phyloP scores from a whole-genome alignment of 2,888 invertebrate species.

The Apamea sordens region DNA sequence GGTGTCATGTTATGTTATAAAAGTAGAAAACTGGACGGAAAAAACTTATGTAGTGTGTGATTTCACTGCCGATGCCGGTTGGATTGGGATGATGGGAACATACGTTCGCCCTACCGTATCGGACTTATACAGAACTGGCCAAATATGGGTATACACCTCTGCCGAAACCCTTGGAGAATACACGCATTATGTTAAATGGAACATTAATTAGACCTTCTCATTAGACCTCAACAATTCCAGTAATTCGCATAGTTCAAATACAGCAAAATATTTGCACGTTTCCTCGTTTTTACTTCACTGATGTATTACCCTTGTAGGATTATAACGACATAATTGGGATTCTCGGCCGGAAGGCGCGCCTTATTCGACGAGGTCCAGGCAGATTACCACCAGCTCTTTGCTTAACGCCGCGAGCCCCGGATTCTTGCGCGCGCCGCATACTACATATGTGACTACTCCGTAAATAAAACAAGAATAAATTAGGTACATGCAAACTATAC shows the following conservation, averaged over 20 bases:
- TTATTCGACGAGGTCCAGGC: conserved; percentile 67
- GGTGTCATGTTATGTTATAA: too few species aligned
- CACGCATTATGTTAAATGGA: not conserved
- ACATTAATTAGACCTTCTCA: conserved; percentile 38
- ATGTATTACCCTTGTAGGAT: conserved; percentile 64
- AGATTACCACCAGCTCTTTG: conserved; percentile 68
- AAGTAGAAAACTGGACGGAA: not conserved
- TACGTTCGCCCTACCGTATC: not conserved
- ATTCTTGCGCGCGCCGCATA: conserved; percentile 71
- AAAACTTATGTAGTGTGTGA: too few species aligned
- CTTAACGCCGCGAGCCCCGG: conserved; percentile 65
- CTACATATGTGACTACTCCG: conserved; percentile 66
- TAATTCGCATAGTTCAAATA: conserved; percentile 36
- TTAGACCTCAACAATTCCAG: conserved; percentile 27
- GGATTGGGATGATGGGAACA: not conserved
- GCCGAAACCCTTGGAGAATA: not conserved
- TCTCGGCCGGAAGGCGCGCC: conserved; percentile 68
- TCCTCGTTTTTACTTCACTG: conserved; percentile 54
- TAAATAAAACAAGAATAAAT: conserved; percentile 66
- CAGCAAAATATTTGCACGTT: conserved; percentile 51
- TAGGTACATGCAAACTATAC: conserved; percentile 56
- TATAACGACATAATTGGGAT: conserved; percentile 72
- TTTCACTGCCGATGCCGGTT: not conserved
- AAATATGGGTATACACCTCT: not conserved
- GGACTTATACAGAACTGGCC: not conserved